Evolutionary conservation across 1,140 invertebrate species (phyloP), one percentile per base, ranked within the genome.

Genomic region (Orussus abietinus): DNA sequence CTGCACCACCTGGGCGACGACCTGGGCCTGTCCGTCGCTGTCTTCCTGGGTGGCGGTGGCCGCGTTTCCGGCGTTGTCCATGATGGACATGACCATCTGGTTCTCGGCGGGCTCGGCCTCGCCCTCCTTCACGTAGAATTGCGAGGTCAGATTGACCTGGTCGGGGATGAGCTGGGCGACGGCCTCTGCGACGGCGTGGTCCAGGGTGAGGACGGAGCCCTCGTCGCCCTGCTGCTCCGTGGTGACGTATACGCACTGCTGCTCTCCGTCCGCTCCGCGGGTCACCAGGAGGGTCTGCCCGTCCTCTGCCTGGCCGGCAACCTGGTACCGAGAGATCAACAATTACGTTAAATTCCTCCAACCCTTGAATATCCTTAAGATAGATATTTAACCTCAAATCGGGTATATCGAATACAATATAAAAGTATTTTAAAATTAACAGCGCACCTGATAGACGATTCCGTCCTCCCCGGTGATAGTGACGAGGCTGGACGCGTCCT

Each of bases 1-100:
- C 72, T 87, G 85, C 22, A 90, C 82, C 17, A 90, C 79, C 68
- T 90, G 86, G 41, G 86, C 87, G 14, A 88, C 85, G 53, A 90
- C 84, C 70, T 88, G 85, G 33, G 80, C 71, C 35, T 67, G 77
- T 62, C 66, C 80, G 64, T 72, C 69, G 2, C 49, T 43, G 34
- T 66, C 66, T 11, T 74, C 69, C 17, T 66, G 62, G n/a, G 44
- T 38, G 1, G 48, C 49, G 0, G 63, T 36, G 21, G 59, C 65
- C 14, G 52, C 53, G 0, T 55, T 21, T 5, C 49, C 56, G 10
- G 47, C 36, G 14, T 64, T 63, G 15, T 73, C 68, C 64, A 72
- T 68, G n/a, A 72, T 70, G 0, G 67, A 70, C 75, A 63, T 78
- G 31, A 69, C 74, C 74, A 61, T 76, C 51, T 57, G 69, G 55